A percentile compares a stretch with the other conserved stretches of the same genome.
Conservation (phyloP, 2,113 vertebrate species). For the Hemichromis elongatus region DNA sequence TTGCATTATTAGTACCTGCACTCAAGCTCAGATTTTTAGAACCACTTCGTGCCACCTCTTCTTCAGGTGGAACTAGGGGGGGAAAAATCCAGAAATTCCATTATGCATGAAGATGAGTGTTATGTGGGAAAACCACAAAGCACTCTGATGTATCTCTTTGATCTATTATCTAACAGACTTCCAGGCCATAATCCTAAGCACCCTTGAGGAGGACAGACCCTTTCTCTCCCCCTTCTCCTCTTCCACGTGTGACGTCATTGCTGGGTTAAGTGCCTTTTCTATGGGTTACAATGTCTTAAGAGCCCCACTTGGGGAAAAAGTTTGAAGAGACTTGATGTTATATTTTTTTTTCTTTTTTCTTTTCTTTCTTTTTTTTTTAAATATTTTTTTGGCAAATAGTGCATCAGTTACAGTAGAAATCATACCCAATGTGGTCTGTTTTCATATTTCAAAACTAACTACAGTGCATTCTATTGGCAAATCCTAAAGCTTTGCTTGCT, state of each 20-base stretch:
- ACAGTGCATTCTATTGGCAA: neutral
- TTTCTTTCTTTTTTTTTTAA: neutral
- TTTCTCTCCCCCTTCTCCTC: neutral
- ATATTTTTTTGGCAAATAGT: neutral
- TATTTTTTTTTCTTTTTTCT: neutral
- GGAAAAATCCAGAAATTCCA: conserved; percentile 7
- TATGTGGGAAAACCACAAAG: conserved; percentile 53
- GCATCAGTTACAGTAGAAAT: neutral
- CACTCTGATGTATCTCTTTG: conserved; percentile 64
- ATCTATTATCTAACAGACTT: conserved; percentile 75
- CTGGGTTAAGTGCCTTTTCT: conserved; percentile 40
- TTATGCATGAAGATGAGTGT: conserved; percentile 45
- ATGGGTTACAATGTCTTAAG: conserved; percentile 1
- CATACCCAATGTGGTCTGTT: neutral
- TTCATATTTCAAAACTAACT: neutral
- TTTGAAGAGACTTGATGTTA: neutral
- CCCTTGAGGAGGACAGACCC: conserved; percentile 42
- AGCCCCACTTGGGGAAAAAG: neutral
- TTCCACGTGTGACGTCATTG: conserved; percentile 45
- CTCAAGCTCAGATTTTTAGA: neutral
- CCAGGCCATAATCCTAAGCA: conserved; percentile 67
- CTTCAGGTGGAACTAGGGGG: conserved; percentile 6
- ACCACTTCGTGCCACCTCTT: neutral
- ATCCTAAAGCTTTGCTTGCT: neutral
- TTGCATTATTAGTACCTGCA: neutral